Conservation (phyloP, 2,113 vertebrate species). For the Sturnus vulgaris region DNA sequence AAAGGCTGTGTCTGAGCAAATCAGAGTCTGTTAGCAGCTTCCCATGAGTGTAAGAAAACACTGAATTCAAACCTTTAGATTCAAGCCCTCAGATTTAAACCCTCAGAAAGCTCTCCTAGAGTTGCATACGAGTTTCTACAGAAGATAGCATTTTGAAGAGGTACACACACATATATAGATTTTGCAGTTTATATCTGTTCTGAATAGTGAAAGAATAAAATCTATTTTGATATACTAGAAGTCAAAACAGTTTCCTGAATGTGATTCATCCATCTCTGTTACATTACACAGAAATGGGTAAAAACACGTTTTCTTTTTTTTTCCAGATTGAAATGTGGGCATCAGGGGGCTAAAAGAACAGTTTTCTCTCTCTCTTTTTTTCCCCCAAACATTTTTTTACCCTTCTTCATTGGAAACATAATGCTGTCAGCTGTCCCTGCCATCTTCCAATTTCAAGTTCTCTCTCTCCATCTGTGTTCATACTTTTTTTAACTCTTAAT, state of each 20-base stretch:
- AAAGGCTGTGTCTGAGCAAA: not conserved
- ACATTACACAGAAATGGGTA: not conserved
- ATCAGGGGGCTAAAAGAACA: conserved; percentile 55
- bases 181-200: not conserved
- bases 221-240: conserved; percentile 42
- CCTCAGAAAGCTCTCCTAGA: not conserved
- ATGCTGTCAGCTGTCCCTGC: conserved; percentile 39
- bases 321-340: conserved; percentile 51
- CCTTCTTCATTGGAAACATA: conserved; percentile 25
- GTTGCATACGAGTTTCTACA: not conserved
- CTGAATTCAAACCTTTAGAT: not conserved
- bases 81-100: not conserved
- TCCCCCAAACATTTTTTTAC: not conserved
- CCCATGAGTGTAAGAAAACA: not conserved
- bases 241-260: conserved; percentile 21
- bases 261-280: conserved; percentile 12
- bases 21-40: not conserved
- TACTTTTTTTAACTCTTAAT: conserved; percentile 66
- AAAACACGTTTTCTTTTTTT: not conserved
- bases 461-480: conserved; percentile 66
- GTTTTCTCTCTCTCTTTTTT: conserved; percentile 22
- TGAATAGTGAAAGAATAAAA: not conserved
- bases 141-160: not conserved
- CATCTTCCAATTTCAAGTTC: conserved; percentile 53
- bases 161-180: not conserved